These are phyloP conservation scores for Nemotelus pantherinus DNA, from an alignment of 2,888 invertebrate genomes.

Conservation along the genomic window DNA sequence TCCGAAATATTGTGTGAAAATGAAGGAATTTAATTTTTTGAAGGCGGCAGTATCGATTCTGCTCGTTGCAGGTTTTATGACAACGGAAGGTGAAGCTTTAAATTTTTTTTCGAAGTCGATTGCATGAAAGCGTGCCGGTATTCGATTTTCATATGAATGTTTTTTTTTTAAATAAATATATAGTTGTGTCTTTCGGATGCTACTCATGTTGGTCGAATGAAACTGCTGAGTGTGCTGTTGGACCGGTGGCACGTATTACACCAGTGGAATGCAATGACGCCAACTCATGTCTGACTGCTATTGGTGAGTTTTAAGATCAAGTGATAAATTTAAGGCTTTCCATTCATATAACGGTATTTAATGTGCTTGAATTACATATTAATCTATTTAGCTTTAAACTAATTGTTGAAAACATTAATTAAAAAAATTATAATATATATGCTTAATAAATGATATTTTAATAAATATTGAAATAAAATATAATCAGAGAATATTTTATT, in stretches of 20 bases:
- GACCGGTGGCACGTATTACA: not conserved
- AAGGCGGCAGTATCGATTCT: not conserved
- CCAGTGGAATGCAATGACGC: not conserved
- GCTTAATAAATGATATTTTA: no score
- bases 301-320: slow-evolving; percentile 18
- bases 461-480: not conserved
- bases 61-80: slow-evolving; percentile 29
- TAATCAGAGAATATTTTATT: not conserved
- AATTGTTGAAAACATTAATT: no score
- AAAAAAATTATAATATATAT: no score
- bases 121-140: no score
- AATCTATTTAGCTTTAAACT: not conserved
- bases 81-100: slow-evolving; percentile 21
- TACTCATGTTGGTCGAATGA: slow-evolving; percentile 39
- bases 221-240: slow-evolving; percentile 15
- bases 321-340: not conserved
- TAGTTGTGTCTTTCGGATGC: slow-evolving; percentile 32
- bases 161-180: slow-evolving; percentile 6
- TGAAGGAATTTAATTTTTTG: not conserved
- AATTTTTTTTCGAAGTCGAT: not conserved
- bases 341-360: not conserved
- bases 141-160: not conserved
- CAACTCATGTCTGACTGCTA: slow-evolving; percentile 25
- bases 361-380: not conserved
- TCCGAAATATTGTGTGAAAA: not conserved